Conservation (phyloP, 2,888 invertebrate genomes). For the Melikaiella ostensackeni region DNA sequence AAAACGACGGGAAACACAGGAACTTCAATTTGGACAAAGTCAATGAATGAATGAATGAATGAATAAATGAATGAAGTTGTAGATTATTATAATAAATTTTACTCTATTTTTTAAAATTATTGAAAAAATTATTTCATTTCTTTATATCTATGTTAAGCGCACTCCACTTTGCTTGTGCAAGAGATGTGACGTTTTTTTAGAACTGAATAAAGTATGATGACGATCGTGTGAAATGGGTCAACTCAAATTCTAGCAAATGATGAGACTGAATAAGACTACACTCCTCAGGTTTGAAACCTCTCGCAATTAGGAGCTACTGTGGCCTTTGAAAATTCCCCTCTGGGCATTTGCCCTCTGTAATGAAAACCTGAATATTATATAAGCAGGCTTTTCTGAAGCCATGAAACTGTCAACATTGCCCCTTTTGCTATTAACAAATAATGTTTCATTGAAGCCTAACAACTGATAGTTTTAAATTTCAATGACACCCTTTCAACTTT, state of each 20-base stretch:
- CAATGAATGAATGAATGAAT: too few species aligned
- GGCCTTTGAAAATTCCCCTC: conserved; percentile 52
- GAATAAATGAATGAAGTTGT: too few species aligned
- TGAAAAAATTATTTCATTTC: not conserved
- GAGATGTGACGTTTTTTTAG: conserved; percentile 13
- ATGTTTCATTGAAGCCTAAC: not conserved
- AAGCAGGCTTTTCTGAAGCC: conserved; percentile 46
- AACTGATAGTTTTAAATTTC: not conserved
- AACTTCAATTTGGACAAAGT: too few species aligned
- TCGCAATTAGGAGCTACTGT: conserved; percentile 40
- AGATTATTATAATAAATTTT: not conserved
- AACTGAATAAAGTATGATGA: conserved; percentile 30
- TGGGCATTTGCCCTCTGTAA: conserved; percentile 61
- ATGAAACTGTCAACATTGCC: conserved; percentile 40
- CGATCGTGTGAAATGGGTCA: conserved; percentile 38
- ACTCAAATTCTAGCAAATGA: conserved; percentile 37
- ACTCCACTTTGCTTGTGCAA: not conserved
- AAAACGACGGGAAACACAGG: too few species aligned
- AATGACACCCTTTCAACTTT: not conserved
- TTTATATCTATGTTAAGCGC: not conserved
- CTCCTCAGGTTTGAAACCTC: conserved; percentile 39
- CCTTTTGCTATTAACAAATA: not conserved
- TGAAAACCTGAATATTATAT: conserved; percentile 70
- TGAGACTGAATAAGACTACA: conserved; percentile 27
- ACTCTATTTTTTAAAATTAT: not conserved